phyloP scores from a whole-genome alignment of 2,113 vertebrate species.

The Pardalotus punctatus region DNA sequence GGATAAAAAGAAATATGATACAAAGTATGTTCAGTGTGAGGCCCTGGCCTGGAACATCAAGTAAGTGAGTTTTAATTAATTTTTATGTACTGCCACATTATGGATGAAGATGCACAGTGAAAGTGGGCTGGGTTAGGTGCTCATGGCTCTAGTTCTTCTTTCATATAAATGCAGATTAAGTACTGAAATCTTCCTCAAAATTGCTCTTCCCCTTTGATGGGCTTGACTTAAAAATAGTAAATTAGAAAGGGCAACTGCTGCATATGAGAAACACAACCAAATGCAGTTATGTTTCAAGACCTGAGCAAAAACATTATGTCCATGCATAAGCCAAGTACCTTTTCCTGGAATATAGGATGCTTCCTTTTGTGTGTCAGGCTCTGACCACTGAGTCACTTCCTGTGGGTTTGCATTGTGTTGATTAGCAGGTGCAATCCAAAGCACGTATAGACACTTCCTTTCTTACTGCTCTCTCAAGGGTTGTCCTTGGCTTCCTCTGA shows the following conservation, averaged over 20 bases:
- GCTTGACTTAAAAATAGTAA: slow-evolving; percentile 8
- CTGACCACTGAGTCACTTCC: slow-evolving; percentile 73
- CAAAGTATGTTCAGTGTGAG: background rate
- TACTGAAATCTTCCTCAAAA: background rate
- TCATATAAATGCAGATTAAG: background rate
- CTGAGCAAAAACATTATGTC: slow-evolving; percentile 17
- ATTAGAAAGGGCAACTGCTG: background rate
- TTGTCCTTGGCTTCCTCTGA: background rate
- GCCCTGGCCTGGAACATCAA: background rate
- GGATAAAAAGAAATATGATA: background rate
- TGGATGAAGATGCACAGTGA: background rate
- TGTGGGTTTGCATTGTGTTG: slow-evolving; percentile 51
- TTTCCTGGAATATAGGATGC: slow-evolving; percentile 56
- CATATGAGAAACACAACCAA: background rate
- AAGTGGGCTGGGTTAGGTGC: background rate
- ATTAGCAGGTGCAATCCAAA: slow-evolving; percentile 69
- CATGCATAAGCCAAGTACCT: slow-evolving; percentile 19
- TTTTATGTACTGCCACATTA: background rate
- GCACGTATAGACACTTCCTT: slow-evolving; percentile 55
- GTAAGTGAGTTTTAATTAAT: background rate
- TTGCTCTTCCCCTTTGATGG: background rate
- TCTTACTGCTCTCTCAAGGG: slow-evolving; percentile 2
- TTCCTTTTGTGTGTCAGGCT: slow-evolving; percentile 63
- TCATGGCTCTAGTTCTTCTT: background rate
- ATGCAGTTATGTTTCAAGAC: background rate